Evolutionary conservation across 64 coral and sea anemone genomes (phyloP), one percentile per base, ranked within the genome.

Genomic region (Montipora capricornis): DNA sequence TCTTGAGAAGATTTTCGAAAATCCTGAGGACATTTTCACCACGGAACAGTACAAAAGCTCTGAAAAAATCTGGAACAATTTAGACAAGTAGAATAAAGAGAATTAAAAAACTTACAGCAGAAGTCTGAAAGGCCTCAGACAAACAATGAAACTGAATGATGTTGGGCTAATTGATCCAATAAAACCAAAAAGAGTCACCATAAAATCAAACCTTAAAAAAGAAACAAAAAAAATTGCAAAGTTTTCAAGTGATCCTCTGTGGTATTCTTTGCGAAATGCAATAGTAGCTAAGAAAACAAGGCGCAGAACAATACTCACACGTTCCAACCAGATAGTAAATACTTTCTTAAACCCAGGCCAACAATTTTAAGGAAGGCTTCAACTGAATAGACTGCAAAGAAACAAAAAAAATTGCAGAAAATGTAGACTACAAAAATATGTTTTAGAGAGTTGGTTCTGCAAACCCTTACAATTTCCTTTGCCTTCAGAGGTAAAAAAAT

Each of bases 311-410:
- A 22, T 89, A 83, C 97, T 93, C 80, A 98, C 97, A 90, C 57
- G 53, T 98, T 98, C 94, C 94, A 98, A 17, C 94, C 95, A 19
- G 97, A 98, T 15, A 77, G 82, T 37, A 98, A 98, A 57, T 98
- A 98, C 47, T 76, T 76, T 75, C 62, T 93, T 5, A 89, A 9
- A 48, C 97, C 97, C n/a, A 96, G 83, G 37, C 94, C 97, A 75
- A 98, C 51, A 2, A 98, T 75, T 81, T 98, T 98, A 37, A 98
- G 83, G 6, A 91, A 53, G 44, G 97, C 97, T 91, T 98, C 97
- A 12, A 79, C 87, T 19, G 81, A 70, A 81, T 98, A 98, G 53
- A 98, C 97, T 98, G 47, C 22, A 88, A 12, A 73, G 37, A 50
- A 6, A 37, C 37, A 37, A 90, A 58, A 73, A 4, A 0, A 16